A percentile compares a stretch with the other conserved stretches of the same genome.
phyloP scores from a whole-genome alignment of 2,888 invertebrate species.

The Lithosia quadra region DNA sequence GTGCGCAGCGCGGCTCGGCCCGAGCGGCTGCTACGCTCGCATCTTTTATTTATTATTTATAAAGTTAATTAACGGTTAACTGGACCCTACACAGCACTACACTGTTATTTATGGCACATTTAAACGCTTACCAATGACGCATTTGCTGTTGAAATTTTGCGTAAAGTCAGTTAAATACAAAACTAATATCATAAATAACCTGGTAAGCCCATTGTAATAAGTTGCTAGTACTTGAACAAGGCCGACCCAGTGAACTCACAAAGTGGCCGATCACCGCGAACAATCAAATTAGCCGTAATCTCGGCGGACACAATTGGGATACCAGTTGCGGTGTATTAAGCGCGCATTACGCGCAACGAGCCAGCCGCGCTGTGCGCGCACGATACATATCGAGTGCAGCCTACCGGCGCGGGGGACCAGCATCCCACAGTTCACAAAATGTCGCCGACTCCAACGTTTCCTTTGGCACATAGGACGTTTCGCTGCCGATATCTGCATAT shows the following conservation, averaged over 20 bases:
- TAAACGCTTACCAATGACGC: slow-evolving; percentile 13
- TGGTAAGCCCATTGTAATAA: slow-evolving; percentile 22
- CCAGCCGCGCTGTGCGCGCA: slow-evolving; percentile 44
- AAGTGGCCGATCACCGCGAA: slow-evolving; percentile 29
- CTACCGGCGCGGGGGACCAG: slow-evolving; percentile 50
- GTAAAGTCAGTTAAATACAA: slow-evolving; percentile 6
- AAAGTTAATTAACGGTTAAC: slow-evolving; percentile 64
- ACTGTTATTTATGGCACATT: slow-evolving; percentile 23
- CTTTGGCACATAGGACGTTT: slow-evolving; percentile 32
- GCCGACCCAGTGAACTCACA: slow-evolving; percentile 21
- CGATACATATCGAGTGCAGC: slow-evolving; percentile 59
- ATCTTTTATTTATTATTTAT: slow-evolving; percentile 67
- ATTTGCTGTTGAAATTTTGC: slow-evolving; percentile 7
- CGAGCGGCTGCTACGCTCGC: slow-evolving; percentile 10
- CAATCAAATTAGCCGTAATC: slow-evolving; percentile 50
- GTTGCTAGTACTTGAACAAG: slow-evolving; percentile 23
- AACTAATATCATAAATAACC: background rate
- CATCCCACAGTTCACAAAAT: slow-evolving; percentile 18
- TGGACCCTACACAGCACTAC: slow-evolving; percentile 27
- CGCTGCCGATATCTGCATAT: slow-evolving; percentile 40
- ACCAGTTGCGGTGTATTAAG: slow-evolving; percentile 29
- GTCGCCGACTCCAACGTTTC: slow-evolving; percentile 17
- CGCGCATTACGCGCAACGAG: slow-evolving; percentile 31
- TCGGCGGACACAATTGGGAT: slow-evolving; percentile 39
- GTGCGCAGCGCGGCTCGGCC: slow-evolving; percentile 23